Conservation (phyloP, 2,888 invertebrate genomes). For the Parthenolecanium corni region DNA sequence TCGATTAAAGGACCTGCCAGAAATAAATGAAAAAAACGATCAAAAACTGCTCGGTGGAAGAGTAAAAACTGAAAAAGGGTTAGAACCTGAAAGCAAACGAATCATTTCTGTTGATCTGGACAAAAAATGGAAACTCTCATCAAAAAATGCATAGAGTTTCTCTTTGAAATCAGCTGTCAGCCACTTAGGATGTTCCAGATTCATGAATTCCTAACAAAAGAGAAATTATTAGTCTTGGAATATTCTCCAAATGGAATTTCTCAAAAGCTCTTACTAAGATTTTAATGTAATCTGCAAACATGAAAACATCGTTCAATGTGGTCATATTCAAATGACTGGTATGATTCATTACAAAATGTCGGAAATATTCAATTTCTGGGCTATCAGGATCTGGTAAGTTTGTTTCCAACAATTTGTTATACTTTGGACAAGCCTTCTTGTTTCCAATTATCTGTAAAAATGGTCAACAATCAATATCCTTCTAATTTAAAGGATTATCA, state of each 20-base stretch:
- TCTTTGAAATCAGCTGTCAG: constrained; percentile 4
- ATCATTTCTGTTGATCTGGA: constrained; percentile 25
- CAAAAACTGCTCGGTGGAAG: too few relatives aligned
- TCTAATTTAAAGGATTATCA: not conserved
- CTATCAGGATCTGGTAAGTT: not conserved
- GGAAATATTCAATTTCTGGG: constrained; percentile 15
- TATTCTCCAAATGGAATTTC: too few relatives aligned
- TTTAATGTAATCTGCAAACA: constrained; percentile 25
- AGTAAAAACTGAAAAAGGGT: too few relatives aligned
- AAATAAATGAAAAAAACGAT: not conserved
- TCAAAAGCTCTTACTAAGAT: constrained; percentile 31
- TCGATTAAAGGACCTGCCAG: constrained; percentile 37
- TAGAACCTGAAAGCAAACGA: constrained; percentile 29
- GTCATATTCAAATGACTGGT: constrained; percentile 18
- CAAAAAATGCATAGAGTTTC: constrained; percentile 30
- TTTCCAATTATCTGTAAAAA: not conserved
- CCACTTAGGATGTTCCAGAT: constrained; percentile 28
- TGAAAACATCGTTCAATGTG: constrained; percentile 19
- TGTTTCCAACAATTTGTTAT: not conserved
- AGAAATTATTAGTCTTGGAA: not conserved
- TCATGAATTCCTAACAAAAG: not conserved
- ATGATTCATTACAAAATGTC: constrained; percentile 19
- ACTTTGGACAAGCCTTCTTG: not conserved
- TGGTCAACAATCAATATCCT: not conserved
- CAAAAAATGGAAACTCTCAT: constrained; percentile 16